Evolutionary conservation across 2,888 invertebrate genomes (phyloP).

Genomic region (Toxonevra muliebris): DNA sequence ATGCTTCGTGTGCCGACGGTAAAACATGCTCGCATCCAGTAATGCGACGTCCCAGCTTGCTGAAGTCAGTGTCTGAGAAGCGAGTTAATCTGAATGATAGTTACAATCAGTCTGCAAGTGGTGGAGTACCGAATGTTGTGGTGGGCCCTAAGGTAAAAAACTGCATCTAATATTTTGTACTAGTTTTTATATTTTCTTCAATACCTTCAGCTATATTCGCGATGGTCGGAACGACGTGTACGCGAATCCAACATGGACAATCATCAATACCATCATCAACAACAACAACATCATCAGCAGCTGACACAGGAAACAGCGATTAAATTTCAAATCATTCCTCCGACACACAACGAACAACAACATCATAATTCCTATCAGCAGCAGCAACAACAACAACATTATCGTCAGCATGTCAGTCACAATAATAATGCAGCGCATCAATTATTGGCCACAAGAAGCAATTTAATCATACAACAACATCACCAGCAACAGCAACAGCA

Average conservation of each 20-base stretch:
- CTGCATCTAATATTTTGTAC: neutral
- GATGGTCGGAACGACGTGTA: conserved; percentile 62
- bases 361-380: conserved; percentile 47
- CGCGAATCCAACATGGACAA: conserved; percentile 55
- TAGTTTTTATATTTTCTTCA: conserved; percentile 1
- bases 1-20: conserved; percentile 79
- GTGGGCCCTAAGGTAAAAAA: conserved; percentile 60
- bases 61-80: conserved; percentile 69
- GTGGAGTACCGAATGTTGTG: conserved; percentile 61
- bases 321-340: conserved; percentile 63
- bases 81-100: conserved; percentile 65
- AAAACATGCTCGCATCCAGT: conserved; percentile 79
- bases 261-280: conserved; percentile 46
- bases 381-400: conserved; percentile 50
- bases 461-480: conserved; percentile 59
- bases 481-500: conserved; percentile 54
- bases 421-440: conserved; percentile 39
- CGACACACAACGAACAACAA: conserved; percentile 53
- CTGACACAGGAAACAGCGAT: conserved; percentile 60
- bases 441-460: conserved; percentile 55
- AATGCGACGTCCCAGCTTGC: conserved; percentile 74
- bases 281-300: conserved; percentile 53
- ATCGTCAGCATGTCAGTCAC: conserved; percentile 45
- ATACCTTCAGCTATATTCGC: conserved; percentile 56
- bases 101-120: conserved; percentile 52